Conservation (phyloP, 2,113 vertebrate species). For the Semnornis frantzii region DNA sequence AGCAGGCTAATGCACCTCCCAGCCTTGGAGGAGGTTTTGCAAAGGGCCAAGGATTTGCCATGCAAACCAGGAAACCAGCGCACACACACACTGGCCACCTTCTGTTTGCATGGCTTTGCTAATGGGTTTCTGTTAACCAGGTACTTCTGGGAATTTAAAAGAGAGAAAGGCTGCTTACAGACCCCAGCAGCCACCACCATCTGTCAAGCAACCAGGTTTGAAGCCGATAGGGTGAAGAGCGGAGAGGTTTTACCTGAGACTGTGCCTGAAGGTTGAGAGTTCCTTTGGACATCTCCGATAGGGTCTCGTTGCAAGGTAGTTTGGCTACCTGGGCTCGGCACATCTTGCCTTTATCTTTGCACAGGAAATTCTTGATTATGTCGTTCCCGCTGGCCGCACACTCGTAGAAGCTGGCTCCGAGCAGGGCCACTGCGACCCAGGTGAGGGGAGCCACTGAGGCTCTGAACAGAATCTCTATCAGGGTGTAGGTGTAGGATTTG, state of each 20-base stretch:
- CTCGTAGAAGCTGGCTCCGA: constrained; percentile 75
- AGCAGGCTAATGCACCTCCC: background rate
- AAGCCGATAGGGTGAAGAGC: background rate
- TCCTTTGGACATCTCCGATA: rapidly evolving
- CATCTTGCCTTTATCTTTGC: rapidly evolving
- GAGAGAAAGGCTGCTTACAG: background rate
- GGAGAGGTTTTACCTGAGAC: constrained; percentile 75
- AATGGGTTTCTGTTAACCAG: rapidly evolving
- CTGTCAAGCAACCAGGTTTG: background rate
- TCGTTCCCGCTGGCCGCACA: constrained; percentile 70
- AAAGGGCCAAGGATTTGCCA: background rate
- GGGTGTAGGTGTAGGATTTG: background rate
- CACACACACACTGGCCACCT: background rate
- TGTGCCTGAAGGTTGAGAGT: constrained; percentile 65
- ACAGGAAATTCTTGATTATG: background rate
- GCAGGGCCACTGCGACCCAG: constrained; percentile 81
- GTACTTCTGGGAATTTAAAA: background rate
- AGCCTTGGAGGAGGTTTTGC: too few species aligned
- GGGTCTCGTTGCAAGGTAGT: constrained; percentile 64
- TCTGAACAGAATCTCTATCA: background rate
- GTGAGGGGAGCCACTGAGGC: constrained; percentile 74
- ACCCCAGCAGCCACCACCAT: background rate
- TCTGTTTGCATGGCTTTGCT: background rate
- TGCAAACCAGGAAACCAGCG: background rate
- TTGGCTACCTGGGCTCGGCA: constrained; percentile 36